Base-by-base conservation (phyloP, 2,888 invertebrate genomes). In the Tupiocoris notatus region DNA sequence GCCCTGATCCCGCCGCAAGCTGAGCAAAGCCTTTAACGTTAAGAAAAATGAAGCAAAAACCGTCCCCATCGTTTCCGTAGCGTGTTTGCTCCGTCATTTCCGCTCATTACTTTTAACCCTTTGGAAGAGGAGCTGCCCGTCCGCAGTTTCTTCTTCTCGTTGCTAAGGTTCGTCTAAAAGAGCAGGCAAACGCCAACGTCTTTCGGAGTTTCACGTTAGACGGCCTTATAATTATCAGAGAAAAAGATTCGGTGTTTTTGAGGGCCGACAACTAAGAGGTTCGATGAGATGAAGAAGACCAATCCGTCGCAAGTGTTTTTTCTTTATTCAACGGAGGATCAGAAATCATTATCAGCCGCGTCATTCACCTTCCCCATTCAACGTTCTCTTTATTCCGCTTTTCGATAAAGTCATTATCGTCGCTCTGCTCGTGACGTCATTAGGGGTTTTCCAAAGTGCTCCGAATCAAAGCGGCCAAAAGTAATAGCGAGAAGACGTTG, bases 81-180 rank as follows among this genome's bases (percentile, higher is more conserved):
- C 68, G 68, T 68, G 39, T 39, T 39, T 39, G 39, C 39, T 68
- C 64, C 68, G 68, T 58, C 58, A 39, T 39, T 68, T 61, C 17
- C 59, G 58, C 25, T 70, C 70, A 70, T 70, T 70, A 70, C 70
- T 70, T 70, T 63, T 59, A 23, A 57, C 59, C 59, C 59, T 70
- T 57, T 39, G 3, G 39, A 39, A 39, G 12, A 39, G 12, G 6
- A 3, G 3, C 12, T 39, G 12, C 6, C 39, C 39, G 6, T 12
- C 39, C 39, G 39, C 12, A 3, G 39, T 12, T 12, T 39, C 39
- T 39, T 39, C 39, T 12, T 39, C 65, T 65, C 20, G 65, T 24
- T 25, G 20, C 7, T 65, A 16, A n/a, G 18, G 16, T 39, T 23
- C 39, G 17, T 23, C 21, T 23, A 12, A 70, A 68, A 68, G 25